A percentile compares a stretch with the other conserved stretches of the same genome.
Conservation (phyloP, 2,888 invertebrate genomes). For the Xestia c-nigrum region DNA sequence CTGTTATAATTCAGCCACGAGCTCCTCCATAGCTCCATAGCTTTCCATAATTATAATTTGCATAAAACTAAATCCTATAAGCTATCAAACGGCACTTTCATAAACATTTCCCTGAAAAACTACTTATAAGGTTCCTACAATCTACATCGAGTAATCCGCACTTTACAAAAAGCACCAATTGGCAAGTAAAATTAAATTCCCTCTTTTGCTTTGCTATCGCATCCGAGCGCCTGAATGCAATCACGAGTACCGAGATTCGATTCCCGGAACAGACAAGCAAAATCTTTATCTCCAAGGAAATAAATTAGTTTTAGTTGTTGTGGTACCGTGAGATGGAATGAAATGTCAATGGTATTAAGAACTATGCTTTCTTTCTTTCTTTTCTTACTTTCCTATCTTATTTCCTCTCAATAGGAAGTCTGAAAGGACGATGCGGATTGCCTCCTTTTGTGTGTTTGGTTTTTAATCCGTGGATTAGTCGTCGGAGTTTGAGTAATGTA, state of each 20-base stretch:
- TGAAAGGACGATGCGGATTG: slow-evolving; percentile 32
- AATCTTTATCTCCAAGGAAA: slow-evolving; percentile 64
- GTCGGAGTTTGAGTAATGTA: slow-evolving; percentile 1
- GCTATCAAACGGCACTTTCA: too few species aligned
- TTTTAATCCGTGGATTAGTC: slow-evolving; percentile 38
- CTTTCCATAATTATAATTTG: neutral
- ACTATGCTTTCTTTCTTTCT: slow-evolving; percentile 40
- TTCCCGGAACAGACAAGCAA: slow-evolving; percentile 62
- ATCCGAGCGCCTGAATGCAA: slow-evolving; percentile 65
- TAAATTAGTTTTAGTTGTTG: slow-evolving; percentile 68
- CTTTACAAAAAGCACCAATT: slow-evolving; percentile 58
- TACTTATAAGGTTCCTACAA: slow-evolving; percentile 32
- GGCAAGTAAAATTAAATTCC: slow-evolving; percentile 66
- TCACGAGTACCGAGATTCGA: slow-evolving; percentile 66
- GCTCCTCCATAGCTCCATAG: too few species aligned
- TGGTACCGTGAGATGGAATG: slow-evolving; percentile 55
- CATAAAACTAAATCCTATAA: neutral
- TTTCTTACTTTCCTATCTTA: slow-evolving; percentile 33
- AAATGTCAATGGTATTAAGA: slow-evolving; percentile 67
- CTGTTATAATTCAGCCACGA: too few species aligned
- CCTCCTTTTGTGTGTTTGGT: slow-evolving; percentile 33
- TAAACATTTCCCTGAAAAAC: neutral
- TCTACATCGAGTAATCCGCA: slow-evolving; percentile 30
- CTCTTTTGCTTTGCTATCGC: slow-evolving; percentile 55
- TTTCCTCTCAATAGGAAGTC: slow-evolving; percentile 28